phyloP scores from a whole-genome alignment of 2,113 vertebrate genomes.

The Mesoclemmys tuberculata region DNA sequence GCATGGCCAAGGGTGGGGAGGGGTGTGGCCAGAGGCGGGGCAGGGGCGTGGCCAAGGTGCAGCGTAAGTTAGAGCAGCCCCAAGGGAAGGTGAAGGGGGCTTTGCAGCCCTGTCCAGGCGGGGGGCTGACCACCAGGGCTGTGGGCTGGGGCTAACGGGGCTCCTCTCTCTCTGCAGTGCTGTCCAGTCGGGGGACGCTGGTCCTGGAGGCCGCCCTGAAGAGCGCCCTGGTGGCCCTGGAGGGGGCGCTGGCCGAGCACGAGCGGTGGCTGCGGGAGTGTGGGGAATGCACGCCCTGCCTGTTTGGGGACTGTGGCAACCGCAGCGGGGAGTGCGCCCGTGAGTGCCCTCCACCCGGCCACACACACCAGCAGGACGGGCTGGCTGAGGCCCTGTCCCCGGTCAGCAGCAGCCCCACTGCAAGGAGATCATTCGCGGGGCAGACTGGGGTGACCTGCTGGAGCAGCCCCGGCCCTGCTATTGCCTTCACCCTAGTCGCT shows the following conservation, averaged over 20 bases:
- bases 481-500: background rate
- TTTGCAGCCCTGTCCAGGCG: background rate
- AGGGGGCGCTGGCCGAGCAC: constrained; percentile 77
- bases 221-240: constrained; percentile 83
- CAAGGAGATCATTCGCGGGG: no score
- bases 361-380: constrained; percentile 40
- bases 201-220: constrained; percentile 87
- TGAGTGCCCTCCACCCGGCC: background rate
- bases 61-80: fast-evolving
- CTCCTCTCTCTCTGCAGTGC: constrained; percentile 66
- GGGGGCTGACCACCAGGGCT: background rate
- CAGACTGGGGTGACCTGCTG: no score
- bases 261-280: constrained; percentile 76
- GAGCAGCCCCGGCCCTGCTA: background rate
- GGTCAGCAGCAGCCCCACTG: no score
- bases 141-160: background rate
- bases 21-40: no score
- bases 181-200: constrained; percentile 87
- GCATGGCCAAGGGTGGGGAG: background rate
- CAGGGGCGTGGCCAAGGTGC: background rate
- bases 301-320: constrained; percentile 87
- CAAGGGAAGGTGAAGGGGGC: fast-evolving
- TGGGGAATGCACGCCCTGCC: constrained; percentile 81
- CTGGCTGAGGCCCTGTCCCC: constrained; percentile 67
- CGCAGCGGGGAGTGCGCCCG: constrained; percentile 75